A percentile compares a stretch with the other conserved stretches of the same genome.
phyloP scores from a whole-genome alignment of 2,888 invertebrate genomes.

The Leucophenga montana region DNA sequence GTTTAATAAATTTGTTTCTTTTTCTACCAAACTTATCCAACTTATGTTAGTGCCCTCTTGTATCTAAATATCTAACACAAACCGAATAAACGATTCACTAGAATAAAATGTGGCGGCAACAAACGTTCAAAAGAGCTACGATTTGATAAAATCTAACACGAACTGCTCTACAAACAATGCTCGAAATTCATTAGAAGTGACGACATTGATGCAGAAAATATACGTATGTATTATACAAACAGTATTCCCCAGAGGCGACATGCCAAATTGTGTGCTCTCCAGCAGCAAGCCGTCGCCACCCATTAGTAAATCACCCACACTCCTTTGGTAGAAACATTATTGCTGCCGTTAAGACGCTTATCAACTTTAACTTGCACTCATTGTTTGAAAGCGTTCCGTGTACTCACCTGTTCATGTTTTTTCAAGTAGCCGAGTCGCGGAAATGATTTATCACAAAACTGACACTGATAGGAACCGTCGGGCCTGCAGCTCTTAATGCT shows the following conservation, averaged over 20 bases:
- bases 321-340: background rate
- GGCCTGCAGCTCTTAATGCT: constrained; percentile 69
- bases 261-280: background rate
- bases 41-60: too few relatives aligned
- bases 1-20: too few relatives aligned
- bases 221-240: too few relatives aligned
- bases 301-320: constrained; percentile 13
- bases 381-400: background rate
- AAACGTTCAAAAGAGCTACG: constrained; percentile 51
- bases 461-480: constrained; percentile 89
- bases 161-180: background rate
- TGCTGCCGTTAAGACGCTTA: constrained; percentile 6
- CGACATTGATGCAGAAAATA: too few relatives aligned
- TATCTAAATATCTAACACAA: too few relatives aligned
- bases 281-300: constrained; percentile 7
- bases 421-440: constrained; percentile 89
- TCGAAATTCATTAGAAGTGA: background rate
- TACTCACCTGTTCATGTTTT: constrained; percentile 91
- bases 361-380: background rate
- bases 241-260: background rate
- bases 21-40: too few relatives aligned
- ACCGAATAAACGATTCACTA: too few relatives aligned
- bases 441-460: constrained; percentile 93
- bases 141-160: constrained; percentile 19
- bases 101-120: constrained; percentile 37